Conservation (phyloP, 2,888 invertebrate species). For the Agrilus cyanescens region DNA sequence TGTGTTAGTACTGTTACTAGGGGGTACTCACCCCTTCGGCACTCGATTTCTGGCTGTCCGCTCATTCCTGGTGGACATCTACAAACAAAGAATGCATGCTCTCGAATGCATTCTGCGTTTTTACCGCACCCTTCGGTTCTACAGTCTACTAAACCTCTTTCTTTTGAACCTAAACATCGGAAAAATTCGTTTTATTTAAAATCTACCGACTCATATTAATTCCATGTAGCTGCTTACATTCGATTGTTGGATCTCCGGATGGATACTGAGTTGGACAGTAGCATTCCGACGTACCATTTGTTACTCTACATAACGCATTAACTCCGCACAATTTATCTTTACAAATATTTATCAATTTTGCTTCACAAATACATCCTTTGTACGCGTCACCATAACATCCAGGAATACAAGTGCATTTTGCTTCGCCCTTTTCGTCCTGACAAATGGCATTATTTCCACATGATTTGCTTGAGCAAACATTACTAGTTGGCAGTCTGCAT, state of each 20-base stretch:
- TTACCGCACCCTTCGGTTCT: slow-evolving; percentile 73
- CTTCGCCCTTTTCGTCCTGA: slow-evolving; percentile 59
- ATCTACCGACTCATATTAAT: background rate
- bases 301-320: slow-evolving; percentile 68
- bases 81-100: slow-evolving; percentile 74
- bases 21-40: slow-evolving; percentile 47
- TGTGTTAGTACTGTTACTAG: slow-evolving; percentile 2
- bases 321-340: slow-evolving; percentile 67
- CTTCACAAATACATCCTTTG: slow-evolving; percentile 67
- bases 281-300: slow-evolving; percentile 59
- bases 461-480: slow-evolving; percentile 68
- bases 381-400: slow-evolving; percentile 75
- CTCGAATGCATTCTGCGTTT: slow-evolving; percentile 77
- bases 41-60: slow-evolving; percentile 61
- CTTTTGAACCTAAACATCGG: slow-evolving; percentile 41
- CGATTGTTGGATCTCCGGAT: slow-evolving; percentile 71
- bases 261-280: slow-evolving; percentile 75
- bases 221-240: slow-evolving; percentile 62
- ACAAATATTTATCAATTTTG: slow-evolving; percentile 56
- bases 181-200: background rate
- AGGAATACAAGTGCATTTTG: slow-evolving; percentile 68
- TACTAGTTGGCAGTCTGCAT: slow-evolving; percentile 55
- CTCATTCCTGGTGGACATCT: slow-evolving; percentile 64
- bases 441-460: slow-evolving; percentile 79
- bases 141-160: slow-evolving; percentile 59